Evolutionary conservation across 2,797 vertebrate species (phyloP), one percentile per base, ranked within the genome.

Genomic region (Erpetoichthys calabaricus): DNA sequence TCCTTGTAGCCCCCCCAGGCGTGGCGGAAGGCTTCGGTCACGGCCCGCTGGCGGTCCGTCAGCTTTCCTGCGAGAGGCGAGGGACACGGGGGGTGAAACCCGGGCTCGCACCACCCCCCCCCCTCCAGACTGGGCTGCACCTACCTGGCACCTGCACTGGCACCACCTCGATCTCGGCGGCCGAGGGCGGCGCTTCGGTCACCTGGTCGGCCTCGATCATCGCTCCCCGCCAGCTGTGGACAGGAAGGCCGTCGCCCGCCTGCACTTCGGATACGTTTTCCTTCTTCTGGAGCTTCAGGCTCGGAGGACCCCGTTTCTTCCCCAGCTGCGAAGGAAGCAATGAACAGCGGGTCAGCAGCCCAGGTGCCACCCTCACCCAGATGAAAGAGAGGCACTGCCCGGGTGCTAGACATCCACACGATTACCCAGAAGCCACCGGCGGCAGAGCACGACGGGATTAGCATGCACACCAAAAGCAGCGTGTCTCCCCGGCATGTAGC

Each of bases 1-100:
- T 86, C 78, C 63, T 81, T 88, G 73, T 98, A 98, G 0, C 91
- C 94, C 41, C 81, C 85, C 94, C 94, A 98, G 0, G 94, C 91
- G 0, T 97, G 94, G 61, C 66, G 86, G 73, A 97, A 98, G 2
- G 92, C 85, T 8, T 90, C 83, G 0, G 79, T 74, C 65, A 96
- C 94, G 0, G 82, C 86, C 67, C 79, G 61, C 65, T 84, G 82
- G 3, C 88, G 74, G 3, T 64, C 57, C 0, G 60, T 85, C 0
- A 25, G 25, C 25, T 25, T 25, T 25, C 25, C 25, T 25, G 25
- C 25, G 25, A 25, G 25, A 25, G 25, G 25, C 25, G 25, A 25
- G 25, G 6, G 43, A 55, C 25, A 55, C 6, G 5, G 9, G 43
- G 9, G 41, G 5, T 42, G 44, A 8, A 6, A 9, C 50, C 8